phyloP scores from a whole-genome alignment of 35 echinoderm and acorn worm genomes.

The Ptychodera flava region DNA sequence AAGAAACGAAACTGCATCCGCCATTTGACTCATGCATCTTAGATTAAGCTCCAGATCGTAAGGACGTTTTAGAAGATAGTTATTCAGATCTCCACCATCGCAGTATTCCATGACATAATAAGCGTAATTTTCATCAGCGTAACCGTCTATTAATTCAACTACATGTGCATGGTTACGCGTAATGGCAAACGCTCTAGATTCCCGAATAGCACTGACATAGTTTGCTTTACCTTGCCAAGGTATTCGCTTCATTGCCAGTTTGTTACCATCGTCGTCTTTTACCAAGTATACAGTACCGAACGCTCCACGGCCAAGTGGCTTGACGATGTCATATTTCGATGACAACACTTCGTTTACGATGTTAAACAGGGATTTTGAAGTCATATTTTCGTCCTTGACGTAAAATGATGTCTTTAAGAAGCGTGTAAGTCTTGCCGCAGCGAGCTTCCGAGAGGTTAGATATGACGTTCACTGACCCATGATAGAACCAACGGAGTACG shows the following conservation, averaged over 20 bases:
- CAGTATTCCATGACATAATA: constrained; percentile 19
- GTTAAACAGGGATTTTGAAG: not conserved
- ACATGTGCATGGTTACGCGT: not conserved
- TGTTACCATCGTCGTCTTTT: not conserved
- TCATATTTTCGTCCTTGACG: not conserved
- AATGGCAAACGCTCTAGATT: not conserved
- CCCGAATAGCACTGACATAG: not conserved
- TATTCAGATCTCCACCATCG: not conserved
- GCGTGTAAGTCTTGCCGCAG: too few relatives aligned
- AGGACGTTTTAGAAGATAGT: not conserved
- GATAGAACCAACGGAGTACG: not conserved
- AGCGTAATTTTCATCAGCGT: not conserved
- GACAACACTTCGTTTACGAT: not conserved
- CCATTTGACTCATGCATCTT: not conserved
- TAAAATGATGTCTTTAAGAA: not conserved
- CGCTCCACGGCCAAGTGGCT: not conserved
- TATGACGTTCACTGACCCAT: not conserved
- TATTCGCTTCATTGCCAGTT: not conserved
- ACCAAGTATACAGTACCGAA: not conserved
- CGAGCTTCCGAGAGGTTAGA: too few relatives aligned
- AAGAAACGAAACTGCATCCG: not conserved
- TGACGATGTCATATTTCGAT: not conserved
- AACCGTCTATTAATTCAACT: not conserved
- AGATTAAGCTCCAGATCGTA: not conserved
- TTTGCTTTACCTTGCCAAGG: not conserved